Evolutionary conservation across 2,113 vertebrate species (phyloP).

Genomic region (Semnornis frantzii): DNA sequence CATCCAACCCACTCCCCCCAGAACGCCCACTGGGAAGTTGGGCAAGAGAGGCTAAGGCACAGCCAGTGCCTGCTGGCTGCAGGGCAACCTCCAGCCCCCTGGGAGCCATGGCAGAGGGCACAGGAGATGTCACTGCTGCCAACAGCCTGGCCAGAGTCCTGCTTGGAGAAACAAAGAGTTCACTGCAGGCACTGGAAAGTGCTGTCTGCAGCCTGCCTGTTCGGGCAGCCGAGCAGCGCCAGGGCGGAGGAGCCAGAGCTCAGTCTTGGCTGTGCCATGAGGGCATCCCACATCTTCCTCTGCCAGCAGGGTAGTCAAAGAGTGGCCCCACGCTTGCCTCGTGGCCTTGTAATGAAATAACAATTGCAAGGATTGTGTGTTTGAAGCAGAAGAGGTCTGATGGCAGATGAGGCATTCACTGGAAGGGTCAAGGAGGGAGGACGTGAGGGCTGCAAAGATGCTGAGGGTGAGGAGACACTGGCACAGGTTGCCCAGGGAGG

Average conservation of each 20-base stretch:
- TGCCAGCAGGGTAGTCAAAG: neutral
- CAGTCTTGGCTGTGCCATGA: neutral
- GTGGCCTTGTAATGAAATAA: neutral
- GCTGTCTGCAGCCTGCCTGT: neutral
- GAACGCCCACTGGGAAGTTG: conserved; percentile 11
- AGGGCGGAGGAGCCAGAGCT: neutral
- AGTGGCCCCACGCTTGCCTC: neutral
- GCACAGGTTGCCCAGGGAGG: no score
- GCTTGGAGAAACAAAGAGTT: neutral
- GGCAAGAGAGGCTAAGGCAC: neutral
- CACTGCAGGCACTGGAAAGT: neutral
- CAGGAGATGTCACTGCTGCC: neutral
- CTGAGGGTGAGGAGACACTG: no score
- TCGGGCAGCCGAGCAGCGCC: neutral
- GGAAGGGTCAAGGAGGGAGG: neutral
- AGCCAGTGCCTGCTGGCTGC: neutral
- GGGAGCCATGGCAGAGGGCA: neutral
- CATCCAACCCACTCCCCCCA: conserved; percentile 17
- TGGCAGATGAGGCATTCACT: neutral
- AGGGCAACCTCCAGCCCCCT: neutral
- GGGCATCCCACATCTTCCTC: neutral
- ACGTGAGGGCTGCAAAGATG: neutral
- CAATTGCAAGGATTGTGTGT: neutral
- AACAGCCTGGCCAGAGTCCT: neutral
- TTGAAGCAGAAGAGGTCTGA: neutral